Base-by-base conservation (phyloP, 2,113 vertebrate genomes). In the Poecilia latipinna region DNA sequence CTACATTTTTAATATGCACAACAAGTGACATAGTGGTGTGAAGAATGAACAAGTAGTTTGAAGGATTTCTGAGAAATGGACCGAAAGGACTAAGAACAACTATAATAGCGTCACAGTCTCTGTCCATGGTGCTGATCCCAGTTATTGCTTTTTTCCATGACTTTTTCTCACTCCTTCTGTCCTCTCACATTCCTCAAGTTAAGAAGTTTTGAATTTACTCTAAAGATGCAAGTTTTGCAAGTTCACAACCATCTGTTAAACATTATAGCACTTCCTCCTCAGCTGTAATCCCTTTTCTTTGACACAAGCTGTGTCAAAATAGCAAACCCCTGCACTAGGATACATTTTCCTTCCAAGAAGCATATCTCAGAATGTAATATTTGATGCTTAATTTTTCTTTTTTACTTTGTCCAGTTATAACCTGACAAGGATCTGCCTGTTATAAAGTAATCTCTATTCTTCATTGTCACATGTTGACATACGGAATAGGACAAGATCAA, bases 81-180 rank as follows among this genome's bases (percentile, higher is more conserved):
- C 3, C 12, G 15, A 42, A 42, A 15, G 4, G 3, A 42, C 39
- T 42, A 12, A 42, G 39, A 42, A 42, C 15, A 42, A 48, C 4
- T 48, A 4, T 19, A 6, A 19, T 19, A 48, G 44, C 17, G 5
- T 17, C 17, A 4, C 44, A 7, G 17, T 26, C 65, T 48, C 44
- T 77, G 61, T 77, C 74, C 44, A 12, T 17, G 79, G 74, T 82
- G 60, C 90, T 90, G 89, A 83, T 84, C 32, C 1, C n/a, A 68
- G 4, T 48, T 48, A 8, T 8, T 22, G 44, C 29, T 51, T n/a
- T 61, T 44, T 37, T 12, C 10, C 35, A 12, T 15, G 13, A 4
- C 29, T 29, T 12, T 6, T 63, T 26, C 4, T 24, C 5, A 35
- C 22, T 1, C 2, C 8, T 54, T 64, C 65, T 80, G 19, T 62